Base-by-base conservation (phyloP, 1,140 invertebrate species). In the Drosophila neocordata region DNA sequence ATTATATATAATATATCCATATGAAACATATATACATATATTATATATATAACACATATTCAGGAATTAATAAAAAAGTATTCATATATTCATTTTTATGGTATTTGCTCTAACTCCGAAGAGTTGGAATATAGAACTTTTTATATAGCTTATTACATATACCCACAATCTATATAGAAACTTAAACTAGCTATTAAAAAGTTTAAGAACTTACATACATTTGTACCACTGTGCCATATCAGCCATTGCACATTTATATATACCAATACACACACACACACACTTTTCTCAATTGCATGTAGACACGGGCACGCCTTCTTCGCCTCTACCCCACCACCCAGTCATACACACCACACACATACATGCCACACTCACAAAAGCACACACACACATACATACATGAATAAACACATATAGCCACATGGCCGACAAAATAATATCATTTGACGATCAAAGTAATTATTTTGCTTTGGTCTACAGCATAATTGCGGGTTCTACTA, bases 361-460 rank as follows among this genome's bases (percentile, higher is more conserved):
- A 31, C 27, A 31, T 31, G 7, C 27, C 52, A 58, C 72, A 24
- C 22, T 24, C 22, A n/a, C n/a, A n/a, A n/a, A n/a, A n/a, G 22
- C 22, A 64, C 71, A 72, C 68, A 56, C 56, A 48, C 7, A 12
- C 57, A 34, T 35, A 37, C 44, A 60, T 44, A 48, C 62, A 31
- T 7, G 6, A 7, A 31, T 31, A 31, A 6, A 31, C 27, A 31
- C 27, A 66, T 72, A 62, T 59, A 69, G 65, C 58, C 67, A 53
- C 82, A 73, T 78, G 66, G 74, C 68, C 79, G 75, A 76, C 77
- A 85, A 89, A 89, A 89, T 89, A 90, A 90, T 90, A 90, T 90
- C 82, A 90, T 90, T 90, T 90, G 73, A 74, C 88, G 88, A 90
- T 90, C 88, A 84, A 89, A 88, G 87, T 90, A 90, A 90, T 90